Base-by-base conservation (phyloP, 2,888 invertebrate species). In the Homarus gammarus region DNA sequence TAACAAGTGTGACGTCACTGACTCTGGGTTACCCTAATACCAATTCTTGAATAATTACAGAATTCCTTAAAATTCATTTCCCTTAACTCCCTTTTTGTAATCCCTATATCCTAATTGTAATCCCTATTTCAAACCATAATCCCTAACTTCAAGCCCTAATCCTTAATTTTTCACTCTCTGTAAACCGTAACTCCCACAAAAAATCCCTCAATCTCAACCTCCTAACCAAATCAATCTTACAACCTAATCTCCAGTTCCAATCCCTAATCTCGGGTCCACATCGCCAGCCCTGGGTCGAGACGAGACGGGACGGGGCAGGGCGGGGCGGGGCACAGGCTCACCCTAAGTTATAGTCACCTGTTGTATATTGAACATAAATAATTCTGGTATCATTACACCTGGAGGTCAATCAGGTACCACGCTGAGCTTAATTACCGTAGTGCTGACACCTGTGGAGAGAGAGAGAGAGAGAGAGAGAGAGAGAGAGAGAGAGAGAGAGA, bases 401-500 rank as follows among this genome's bases (percentile, higher is more conserved):
- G 36, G 61, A 61, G 79, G 10, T 31, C 79, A 79, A 61, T 79
- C 61, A 61, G 61, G 79, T 36, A 79, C 36, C 79, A 79, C 79
- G 79, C 79, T 79, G 79, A n/a, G 79, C 36, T 36, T 79, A 79
- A 79, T 79, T 79, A 79, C 61, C 31, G 27, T 38, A 56, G 56
- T 36, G 38, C 38, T 79, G 12, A 27, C 64, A 64, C 64, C 64
- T 64, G 6, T 2, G 22, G 49, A 61, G 79, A 22, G 61, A 61
- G 79, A 79, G 79, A 56, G 79, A 79, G 79, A 79, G 61, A 79
- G 79, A 79, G 79, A 79, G 79, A 78, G 79, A 79, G 56, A 78
- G 78, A 78, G 56, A 78, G 78, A 78, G 78, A 56, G 56, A 78
- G 78, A 79, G 79, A 79, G 79, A 79, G 79, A 79, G 79, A 79